phyloP scores from a whole-genome alignment of 2,797 vertebrate species.

The Peromyscus eremicus region DNA sequence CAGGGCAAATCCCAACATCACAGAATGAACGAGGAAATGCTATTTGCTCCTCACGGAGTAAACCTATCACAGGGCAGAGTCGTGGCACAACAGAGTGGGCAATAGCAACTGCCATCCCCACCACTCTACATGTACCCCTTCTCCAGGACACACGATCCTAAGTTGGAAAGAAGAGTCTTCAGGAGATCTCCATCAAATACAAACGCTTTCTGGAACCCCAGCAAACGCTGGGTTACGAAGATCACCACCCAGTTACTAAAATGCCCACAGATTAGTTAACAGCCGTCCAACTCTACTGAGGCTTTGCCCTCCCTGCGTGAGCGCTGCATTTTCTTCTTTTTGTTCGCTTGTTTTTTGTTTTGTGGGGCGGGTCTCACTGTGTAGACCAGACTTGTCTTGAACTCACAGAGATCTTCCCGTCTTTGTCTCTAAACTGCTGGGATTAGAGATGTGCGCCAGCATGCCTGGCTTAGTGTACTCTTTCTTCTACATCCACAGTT shows the following conservation, averaged over 20 bases:
- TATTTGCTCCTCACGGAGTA: background rate
- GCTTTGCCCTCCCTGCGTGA: background rate
- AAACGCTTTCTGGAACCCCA: constrained; percentile 28
- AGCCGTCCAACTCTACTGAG: background rate
- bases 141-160: background rate
- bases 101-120: background rate
- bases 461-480: background rate
- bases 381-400: background rate
- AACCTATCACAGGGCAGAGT: background rate
- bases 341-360: background rate
- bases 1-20: background rate
- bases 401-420: background rate
- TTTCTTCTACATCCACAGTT: background rate
- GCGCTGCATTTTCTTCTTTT: background rate
- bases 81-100: background rate
- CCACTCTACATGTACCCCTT: background rate
- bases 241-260: constrained; percentile 22
- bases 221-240: constrained; percentile 3
- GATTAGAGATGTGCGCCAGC: background rate
- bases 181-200: constrained; percentile 22
- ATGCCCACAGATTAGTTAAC: background rate
- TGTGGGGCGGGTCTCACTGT: background rate
- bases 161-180: background rate
- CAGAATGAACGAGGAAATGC: background rate
- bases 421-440: background rate